Evolutionary conservation across 1,140 invertebrate genomes (phyloP).

Genomic region (Polypedilum pembai): DNA sequence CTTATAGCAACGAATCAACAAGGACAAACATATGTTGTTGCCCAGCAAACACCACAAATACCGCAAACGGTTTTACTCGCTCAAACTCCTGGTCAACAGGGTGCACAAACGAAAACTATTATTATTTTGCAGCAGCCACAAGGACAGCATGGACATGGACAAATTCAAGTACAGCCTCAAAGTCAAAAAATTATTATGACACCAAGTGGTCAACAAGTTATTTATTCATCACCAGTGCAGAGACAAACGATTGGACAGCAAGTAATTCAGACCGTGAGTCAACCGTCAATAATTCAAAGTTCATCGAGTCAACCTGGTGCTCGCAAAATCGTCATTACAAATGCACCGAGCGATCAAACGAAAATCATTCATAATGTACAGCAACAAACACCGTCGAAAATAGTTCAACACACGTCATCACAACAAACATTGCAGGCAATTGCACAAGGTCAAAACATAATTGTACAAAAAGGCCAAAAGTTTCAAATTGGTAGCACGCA

Average conservation of each 20-base stretch:
- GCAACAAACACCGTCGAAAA: background rate
- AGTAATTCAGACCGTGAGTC: background rate
- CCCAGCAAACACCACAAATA: constrained; percentile 53
- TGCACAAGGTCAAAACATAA: constrained; percentile 1
- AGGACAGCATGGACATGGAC: constrained; percentile 32
- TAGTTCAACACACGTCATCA: constrained; percentile 9
- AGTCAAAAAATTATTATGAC: constrained; percentile 58
- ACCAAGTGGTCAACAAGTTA: constrained; percentile 37
- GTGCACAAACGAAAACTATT: constrained; percentile 58
- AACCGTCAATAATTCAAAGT: background rate
- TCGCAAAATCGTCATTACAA: constrained; percentile 16
- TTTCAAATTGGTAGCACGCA: constrained; percentile 16
- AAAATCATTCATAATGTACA: constrained; percentile 9
- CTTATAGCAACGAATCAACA: constrained; percentile 36
- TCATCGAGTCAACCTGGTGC: background rate
- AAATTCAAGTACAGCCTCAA: constrained; percentile 43
- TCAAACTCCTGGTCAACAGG: constrained; percentile 54
- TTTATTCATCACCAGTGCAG: constrained; percentile 33
- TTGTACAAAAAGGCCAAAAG: constrained; percentile 12
- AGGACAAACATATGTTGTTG: constrained; percentile 53
- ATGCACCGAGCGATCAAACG: background rate
- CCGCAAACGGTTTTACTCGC: constrained; percentile 55
- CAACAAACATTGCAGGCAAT: constrained; percentile 30
- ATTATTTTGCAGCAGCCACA: constrained; percentile 62
- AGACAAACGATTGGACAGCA: constrained; percentile 38